These are phyloP conservation scores for Xenops minutus DNA, from an alignment of 2,797 vertebrate species.

Conservation along the genomic window DNA sequence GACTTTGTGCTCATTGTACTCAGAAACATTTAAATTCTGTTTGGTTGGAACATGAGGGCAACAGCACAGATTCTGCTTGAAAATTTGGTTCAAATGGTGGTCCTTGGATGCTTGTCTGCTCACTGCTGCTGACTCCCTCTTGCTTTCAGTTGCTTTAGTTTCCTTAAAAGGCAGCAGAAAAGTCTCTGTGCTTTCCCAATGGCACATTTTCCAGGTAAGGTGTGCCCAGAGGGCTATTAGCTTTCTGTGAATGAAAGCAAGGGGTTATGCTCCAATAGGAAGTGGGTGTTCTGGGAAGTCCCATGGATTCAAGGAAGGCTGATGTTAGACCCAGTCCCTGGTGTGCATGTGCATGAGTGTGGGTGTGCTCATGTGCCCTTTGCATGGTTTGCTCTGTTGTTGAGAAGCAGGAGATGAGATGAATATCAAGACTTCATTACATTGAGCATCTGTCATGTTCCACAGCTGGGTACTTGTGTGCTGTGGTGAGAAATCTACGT, in stretches of 20 bases:
- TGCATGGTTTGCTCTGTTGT: not conserved
- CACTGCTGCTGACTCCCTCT: not conserved
- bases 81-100: not conserved
- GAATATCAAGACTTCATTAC: not conserved
- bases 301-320: not conserved
- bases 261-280: not conserved
- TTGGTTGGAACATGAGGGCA: not conserved
- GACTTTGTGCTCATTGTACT: not conserved
- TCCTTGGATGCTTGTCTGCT: not conserved
- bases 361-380: not conserved
- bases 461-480: not conserved
- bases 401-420: not conserved
- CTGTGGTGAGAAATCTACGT: not conserved
- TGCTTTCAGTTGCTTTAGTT: not conserved
- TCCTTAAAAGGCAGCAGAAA: not conserved
- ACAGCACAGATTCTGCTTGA: not conserved
- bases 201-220: not conserved
- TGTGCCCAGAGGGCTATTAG: not conserved
- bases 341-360: not conserved
- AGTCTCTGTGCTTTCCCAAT: not conserved
- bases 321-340: not conserved
- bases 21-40: not conserved
- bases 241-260: not conserved
- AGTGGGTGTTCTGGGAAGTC: not conserved
- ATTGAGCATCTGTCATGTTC: rapidly evolving